These are phyloP conservation scores for Ernsta delagoae DNA, from an alignment of 2,888 invertebrate species.

Conservation along the genomic window DNA sequence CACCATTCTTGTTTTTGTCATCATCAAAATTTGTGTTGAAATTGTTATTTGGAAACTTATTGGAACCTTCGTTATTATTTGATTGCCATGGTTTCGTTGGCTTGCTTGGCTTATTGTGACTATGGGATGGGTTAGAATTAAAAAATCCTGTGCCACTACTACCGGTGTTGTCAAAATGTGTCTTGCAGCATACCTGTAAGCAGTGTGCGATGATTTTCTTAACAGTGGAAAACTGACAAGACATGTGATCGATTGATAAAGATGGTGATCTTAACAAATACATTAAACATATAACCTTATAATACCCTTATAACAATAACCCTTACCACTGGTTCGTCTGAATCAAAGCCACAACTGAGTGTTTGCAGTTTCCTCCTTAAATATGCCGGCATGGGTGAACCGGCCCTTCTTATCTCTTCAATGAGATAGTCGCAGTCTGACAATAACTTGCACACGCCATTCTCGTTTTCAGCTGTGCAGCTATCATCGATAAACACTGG, in stretches of 20 bases:
- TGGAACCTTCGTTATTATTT: slow-evolving; percentile 4
- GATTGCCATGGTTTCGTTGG: slow-evolving; percentile 15
- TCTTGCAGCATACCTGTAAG: slow-evolving; percentile 56
- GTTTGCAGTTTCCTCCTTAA: slow-evolving; percentile 57
- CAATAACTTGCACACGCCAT: slow-evolving; percentile 56
- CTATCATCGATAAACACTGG: slow-evolving; percentile 47
- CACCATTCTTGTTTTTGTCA: slow-evolving; percentile 30
- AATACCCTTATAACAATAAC: too few species aligned
- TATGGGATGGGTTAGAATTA: background rate
- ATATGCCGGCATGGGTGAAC: slow-evolving; percentile 58
- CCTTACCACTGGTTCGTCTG: slow-evolving; percentile 60
- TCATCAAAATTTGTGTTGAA: slow-evolving; percentile 12
- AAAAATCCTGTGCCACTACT: background rate
- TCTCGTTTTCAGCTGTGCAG: slow-evolving; percentile 39
- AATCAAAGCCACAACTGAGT: slow-evolving; percentile 62
- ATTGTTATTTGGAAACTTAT: slow-evolving; percentile 17
- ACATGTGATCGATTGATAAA: too few species aligned
- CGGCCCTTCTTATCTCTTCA: slow-evolving; percentile 56
- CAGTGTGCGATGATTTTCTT: background rate
- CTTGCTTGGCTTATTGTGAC: background rate
- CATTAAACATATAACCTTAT: too few species aligned
- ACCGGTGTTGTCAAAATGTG: background rate
- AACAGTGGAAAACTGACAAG: too few species aligned
- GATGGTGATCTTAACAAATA: too few species aligned
- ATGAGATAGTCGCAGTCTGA: slow-evolving; percentile 54